These are phyloP conservation scores for Protophormia terraenovae DNA, from an alignment of 2,888 invertebrate species.

Conservation along the genomic window DNA sequence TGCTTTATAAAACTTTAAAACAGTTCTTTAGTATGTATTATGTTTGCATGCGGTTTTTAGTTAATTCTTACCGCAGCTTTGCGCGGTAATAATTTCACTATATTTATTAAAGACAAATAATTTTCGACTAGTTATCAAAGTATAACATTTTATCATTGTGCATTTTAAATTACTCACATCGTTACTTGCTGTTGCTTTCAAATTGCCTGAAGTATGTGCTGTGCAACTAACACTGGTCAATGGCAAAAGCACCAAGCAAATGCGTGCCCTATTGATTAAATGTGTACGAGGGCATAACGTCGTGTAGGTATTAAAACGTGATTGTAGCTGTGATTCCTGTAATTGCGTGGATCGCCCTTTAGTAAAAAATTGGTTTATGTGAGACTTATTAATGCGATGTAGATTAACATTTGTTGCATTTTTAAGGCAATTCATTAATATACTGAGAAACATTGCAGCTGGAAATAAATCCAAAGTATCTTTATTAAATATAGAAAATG, in stretches of 20 bases:
- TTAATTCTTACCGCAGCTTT: too few species aligned
- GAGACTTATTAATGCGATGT: neutral
- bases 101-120: too few species aligned
- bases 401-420: slow-evolving; percentile 34
- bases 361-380: slow-evolving; percentile 18
- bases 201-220: slow-evolving; percentile 55
- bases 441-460: slow-evolving; percentile 72
- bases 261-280: slow-evolving; percentile 62
- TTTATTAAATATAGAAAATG: neutral
- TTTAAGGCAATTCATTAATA: slow-evolving; percentile 58
- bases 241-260: slow-evolving; percentile 75
- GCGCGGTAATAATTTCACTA: too few species aligned
- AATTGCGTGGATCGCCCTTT: slow-evolving; percentile 22
- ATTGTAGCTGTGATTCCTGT: slow-evolving; percentile 42
- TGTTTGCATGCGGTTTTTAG: too few species aligned
- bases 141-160: slow-evolving; percentile 35
- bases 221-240: slow-evolving; percentile 71
- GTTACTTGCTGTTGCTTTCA: slow-evolving; percentile 64
- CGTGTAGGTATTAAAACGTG: slow-evolving; percentile 41
- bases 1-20: too few species aligned
- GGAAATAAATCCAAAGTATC: slow-evolving; percentile 62
- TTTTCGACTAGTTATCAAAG: too few species aligned
- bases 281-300: slow-evolving; percentile 31
- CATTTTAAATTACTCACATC: slow-evolving; percentile 74
- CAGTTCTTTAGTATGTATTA: too few species aligned